Percentiles rank a stretch among this genome's conserved stretches.
These are phyloP conservation scores for Bos javanicus DNA, from an alignment of 2,113 vertebrate species.

Conservation along the genomic window DNA sequence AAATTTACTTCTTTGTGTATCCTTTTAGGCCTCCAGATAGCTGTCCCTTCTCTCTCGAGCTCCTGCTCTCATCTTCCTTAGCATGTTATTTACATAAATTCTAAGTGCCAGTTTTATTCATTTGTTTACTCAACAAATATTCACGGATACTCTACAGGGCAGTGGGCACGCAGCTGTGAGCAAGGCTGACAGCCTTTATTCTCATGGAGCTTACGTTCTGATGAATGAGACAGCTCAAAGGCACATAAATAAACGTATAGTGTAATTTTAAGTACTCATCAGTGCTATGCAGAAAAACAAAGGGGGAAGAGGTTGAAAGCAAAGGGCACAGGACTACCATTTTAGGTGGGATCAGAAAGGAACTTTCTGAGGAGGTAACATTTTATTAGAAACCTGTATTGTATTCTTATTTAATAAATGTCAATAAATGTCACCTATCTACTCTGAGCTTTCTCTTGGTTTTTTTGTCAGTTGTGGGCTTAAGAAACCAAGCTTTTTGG, in stretches of 20 bases:
- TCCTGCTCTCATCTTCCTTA: background rate
- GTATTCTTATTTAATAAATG: constrained; percentile 11
- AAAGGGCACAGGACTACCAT: background rate
- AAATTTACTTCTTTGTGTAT: background rate
- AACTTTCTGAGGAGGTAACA: background rate
- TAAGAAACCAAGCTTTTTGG: constrained; percentile 21
- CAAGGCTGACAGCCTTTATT: background rate
- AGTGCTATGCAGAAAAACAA: background rate
- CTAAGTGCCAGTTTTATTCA: background rate
- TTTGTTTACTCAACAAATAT: background rate
- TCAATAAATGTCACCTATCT: background rate
- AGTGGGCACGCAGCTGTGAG: background rate
- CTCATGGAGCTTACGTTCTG: background rate
- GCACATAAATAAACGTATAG: background rate
- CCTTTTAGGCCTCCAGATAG: background rate
- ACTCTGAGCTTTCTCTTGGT: background rate
- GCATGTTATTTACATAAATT: background rate
- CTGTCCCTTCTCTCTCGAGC: background rate
- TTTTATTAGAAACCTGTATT: constrained; percentile 25
- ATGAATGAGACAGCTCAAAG: background rate
- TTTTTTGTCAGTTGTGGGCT: constrained; percentile 23
- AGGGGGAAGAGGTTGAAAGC: background rate
- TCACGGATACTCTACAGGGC: background rate
- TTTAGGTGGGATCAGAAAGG: background rate
- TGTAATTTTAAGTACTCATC: constrained; percentile 7